Conservation (phyloP, 2,797 vertebrate species). For the Hozukius guyotensis region DNA sequence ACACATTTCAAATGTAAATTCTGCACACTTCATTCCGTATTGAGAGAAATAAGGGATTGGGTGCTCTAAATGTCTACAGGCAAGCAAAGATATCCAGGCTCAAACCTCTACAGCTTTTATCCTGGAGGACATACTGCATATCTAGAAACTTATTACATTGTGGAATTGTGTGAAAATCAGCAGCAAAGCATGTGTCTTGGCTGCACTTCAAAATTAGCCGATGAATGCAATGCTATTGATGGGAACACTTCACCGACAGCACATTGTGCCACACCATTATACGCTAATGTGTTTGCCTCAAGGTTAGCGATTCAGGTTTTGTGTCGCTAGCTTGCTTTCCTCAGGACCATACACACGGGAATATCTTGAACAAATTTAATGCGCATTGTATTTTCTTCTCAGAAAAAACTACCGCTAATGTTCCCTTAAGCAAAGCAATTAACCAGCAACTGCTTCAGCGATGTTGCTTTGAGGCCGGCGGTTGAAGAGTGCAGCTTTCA, state of each 20-base stretch:
- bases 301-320: slow-evolving; percentile 32
- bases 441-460: slow-evolving; percentile 34
- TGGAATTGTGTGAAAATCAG: neutral
- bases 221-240: slow-evolving; percentile 19
- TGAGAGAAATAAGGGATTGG: neutral
- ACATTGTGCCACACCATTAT: neutral
- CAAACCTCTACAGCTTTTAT: slow-evolving; percentile 21
- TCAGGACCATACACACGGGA: slow-evolving; percentile 13
- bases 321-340: slow-evolving; percentile 6
- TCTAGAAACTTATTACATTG: neutral
- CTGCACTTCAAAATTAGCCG: slow-evolving; percentile 11
- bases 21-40: neutral
- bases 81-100: neutral
- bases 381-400: slow-evolving; percentile 12
- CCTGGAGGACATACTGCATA: neutral
- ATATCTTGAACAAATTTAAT: slow-evolving; percentile 20
- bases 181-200: neutral
- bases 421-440: slow-evolving; percentile 56
- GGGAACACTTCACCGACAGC: neutral
- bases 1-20: slow-evolving; percentile 66
- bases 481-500: neutral
- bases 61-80: slow-evolving; percentile 10
- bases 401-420: slow-evolving; percentile 24
- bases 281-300: slow-evolving; percentile 23
- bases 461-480: slow-evolving; percentile 2